Conservation (phyloP, 37 sponge, comb jelly and placozoan species). For the Halichondria panicea region DNA sequence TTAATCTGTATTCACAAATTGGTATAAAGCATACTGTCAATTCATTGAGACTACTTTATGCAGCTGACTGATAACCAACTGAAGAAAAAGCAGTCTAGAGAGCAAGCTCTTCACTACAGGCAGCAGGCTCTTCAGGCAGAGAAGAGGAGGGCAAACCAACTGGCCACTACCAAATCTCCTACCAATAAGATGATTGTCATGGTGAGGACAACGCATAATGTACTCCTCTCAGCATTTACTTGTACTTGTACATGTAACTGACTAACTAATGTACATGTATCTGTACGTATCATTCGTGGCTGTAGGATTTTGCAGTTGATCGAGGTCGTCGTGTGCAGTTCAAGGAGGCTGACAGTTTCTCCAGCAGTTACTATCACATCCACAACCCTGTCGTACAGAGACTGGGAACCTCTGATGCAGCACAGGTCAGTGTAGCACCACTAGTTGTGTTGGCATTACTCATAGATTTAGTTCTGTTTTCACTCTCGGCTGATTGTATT, state of each 20-base stretch:
- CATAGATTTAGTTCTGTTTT: not conserved
- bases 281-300: not conserved
- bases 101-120: not conserved
- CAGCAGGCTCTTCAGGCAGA: conserved; percentile 43
- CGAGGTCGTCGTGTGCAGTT: conserved; percentile 53
- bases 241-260: not conserved
- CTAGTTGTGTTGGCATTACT: no score
- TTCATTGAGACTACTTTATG: not conserved
- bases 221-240: not conserved
- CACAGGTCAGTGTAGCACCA: not conserved
- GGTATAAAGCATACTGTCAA: not conserved
- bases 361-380: conserved; percentile 76
- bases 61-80: conserved; percentile 27
- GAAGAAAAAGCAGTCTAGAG: not conserved
- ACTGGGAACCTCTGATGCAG: conserved; percentile 1
- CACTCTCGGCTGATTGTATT: not conserved
- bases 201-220: conserved; percentile 7
- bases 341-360: conserved; percentile 64
- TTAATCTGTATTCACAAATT: not conserved
- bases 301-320: conserved; percentile 32
- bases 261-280: not conserved
- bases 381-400: conserved; percentile 52
- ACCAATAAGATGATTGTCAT: conserved; percentile 28
- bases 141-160: conserved; percentile 41
- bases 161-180: conserved; percentile 13